A percentile compares a stretch with the other conserved stretches of the same genome.
Conservation (phyloP, 2,888 invertebrate species). For the Zygogramma bicolorata region DNA sequence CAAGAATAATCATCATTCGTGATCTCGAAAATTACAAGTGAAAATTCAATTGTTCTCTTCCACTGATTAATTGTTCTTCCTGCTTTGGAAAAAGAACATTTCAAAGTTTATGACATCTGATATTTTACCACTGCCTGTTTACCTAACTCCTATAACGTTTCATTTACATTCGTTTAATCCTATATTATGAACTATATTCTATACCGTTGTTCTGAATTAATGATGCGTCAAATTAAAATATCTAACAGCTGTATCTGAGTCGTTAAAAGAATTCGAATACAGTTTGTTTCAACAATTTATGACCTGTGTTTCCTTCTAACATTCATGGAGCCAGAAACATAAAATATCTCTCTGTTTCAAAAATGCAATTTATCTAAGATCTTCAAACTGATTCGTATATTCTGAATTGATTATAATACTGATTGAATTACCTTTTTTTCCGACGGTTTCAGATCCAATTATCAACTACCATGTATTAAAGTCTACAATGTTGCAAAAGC, state of each 20-base stretch:
- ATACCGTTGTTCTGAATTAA: conserved; percentile 22
- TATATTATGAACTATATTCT: not conserved
- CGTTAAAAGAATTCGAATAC: not conserved
- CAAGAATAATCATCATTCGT: too few relatives aligned
- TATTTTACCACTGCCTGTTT: not conserved
- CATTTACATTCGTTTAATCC: not conserved
- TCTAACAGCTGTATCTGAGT: conserved; percentile 35
- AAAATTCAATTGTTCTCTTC: too few relatives aligned
- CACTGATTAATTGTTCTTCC: too few relatives aligned
- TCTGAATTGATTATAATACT: too few relatives aligned
- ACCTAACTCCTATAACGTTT: not conserved
- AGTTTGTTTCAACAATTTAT: not conserved
- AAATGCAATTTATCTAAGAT: too few relatives aligned
- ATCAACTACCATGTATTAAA: not conserved
- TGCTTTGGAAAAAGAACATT: too few relatives aligned
- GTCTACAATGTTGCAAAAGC: not conserved
- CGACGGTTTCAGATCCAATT: not conserved
- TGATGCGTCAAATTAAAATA: conserved; percentile 38
- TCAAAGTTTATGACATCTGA: not conserved
- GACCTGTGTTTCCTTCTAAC: not conserved
- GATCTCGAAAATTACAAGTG: too few relatives aligned
- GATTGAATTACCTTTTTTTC: too few relatives aligned
- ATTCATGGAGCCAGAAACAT: too few relatives aligned
- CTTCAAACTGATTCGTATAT: too few relatives aligned
- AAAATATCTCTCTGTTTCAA: too few relatives aligned